Percentiles rank a stretch among this genome's conserved stretches.
Conservation (phyloP, 2,113 vertebrate genomes). For the Manacus vitellinus region DNA sequence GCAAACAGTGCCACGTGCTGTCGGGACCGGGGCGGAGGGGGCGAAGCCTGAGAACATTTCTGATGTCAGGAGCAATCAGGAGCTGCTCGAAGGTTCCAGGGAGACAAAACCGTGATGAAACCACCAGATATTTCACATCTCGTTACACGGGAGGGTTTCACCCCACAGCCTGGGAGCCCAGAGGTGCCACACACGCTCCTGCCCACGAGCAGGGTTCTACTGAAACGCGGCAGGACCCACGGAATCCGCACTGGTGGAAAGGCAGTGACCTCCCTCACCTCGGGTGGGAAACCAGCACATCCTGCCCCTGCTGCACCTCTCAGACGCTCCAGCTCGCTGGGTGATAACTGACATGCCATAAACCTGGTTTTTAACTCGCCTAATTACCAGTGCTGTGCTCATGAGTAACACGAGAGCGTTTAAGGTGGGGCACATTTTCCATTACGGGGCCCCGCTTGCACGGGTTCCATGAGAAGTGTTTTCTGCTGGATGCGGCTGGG, state of each 20-base stretch:
- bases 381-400: conserved; percentile 59
- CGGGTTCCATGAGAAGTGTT: conserved; percentile 47
- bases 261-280: conserved; percentile 14
- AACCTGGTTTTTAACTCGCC: conserved; percentile 55
- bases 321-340: background rate
- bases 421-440: conserved; percentile 69
- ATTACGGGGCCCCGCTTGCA: conserved; percentile 34
- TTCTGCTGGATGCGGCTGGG: conserved; percentile 41
- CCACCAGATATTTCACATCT: background rate
- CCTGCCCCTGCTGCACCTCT: background rate
- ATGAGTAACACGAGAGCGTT: conserved; percentile 68
- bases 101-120: background rate
- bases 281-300: background rate
- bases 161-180: background rate
- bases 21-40: background rate
- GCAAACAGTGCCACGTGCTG: background rate
- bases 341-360: conserved; percentile 45
- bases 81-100: background rate
- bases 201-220: fast-evolving
- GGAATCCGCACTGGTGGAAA: background rate
- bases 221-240: background rate
- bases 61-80: background rate
- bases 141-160: background rate
- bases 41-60: background rate
- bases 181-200: background rate